Evolutionary conservation across 2,113 vertebrate species (phyloP).

Genomic region (Pterocles burchelli): DNA sequence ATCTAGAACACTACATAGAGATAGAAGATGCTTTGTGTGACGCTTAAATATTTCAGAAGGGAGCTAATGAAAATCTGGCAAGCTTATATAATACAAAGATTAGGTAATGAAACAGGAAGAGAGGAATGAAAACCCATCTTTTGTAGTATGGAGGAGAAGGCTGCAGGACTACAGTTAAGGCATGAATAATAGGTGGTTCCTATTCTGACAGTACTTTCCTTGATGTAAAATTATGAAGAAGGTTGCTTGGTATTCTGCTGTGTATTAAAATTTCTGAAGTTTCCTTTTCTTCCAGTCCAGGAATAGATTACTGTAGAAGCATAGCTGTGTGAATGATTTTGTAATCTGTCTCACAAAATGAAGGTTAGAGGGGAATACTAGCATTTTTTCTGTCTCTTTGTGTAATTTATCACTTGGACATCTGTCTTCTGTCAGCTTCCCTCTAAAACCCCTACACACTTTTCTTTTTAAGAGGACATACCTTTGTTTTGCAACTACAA

Average conservation of each 20-base stretch:
- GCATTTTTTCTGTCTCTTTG: background rate
- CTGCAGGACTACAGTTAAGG: background rate
- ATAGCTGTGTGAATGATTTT: background rate
- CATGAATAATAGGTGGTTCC: background rate
- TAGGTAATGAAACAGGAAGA: background rate
- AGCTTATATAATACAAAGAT: background rate
- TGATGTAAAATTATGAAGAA: background rate
- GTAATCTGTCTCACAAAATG: background rate
- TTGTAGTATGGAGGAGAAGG: background rate
- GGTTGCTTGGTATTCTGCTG: background rate
- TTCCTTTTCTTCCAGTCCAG: background rate
- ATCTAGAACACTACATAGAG: background rate
- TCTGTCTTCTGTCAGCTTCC: background rate
- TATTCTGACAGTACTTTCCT: background rate
- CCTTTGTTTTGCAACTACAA: background rate
- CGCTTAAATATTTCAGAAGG: background rate
- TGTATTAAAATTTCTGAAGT: background rate
- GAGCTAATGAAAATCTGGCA: background rate
- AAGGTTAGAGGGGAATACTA: background rate
- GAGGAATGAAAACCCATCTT: background rate
- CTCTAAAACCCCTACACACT: background rate
- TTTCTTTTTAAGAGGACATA: background rate
- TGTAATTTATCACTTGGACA: background rate
- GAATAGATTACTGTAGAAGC: background rate
- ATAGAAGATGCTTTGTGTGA: background rate